Conservation (phyloP, 2,888 invertebrate genomes). For the Abrostola triplasia region DNA sequence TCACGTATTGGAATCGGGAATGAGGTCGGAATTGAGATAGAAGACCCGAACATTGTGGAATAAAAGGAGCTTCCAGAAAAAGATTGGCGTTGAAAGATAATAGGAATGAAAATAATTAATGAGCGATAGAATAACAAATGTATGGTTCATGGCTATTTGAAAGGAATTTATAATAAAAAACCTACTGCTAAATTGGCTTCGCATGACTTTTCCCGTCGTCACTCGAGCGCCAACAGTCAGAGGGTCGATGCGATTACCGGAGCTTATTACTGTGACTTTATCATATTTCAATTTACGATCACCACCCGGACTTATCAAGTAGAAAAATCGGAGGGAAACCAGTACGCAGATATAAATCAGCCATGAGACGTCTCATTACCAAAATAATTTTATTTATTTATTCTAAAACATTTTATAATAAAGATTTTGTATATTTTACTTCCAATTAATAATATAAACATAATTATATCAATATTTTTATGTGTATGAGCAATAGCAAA, state of each 20-base stretch:
- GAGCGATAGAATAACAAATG: slow-evolving; percentile 23
- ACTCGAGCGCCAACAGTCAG: slow-evolving; percentile 65
- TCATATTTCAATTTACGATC: slow-evolving; percentile 89
- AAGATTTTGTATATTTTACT: not conserved
- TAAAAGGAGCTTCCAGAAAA: slow-evolving; percentile 63
- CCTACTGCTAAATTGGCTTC: slow-evolving; percentile 43
- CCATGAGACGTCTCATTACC: slow-evolving; percentile 84
- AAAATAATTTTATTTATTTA: slow-evolving; percentile 69
- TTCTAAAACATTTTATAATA: slow-evolving; percentile 21
- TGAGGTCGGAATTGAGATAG: slow-evolving; percentile 87
- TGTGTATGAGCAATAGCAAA: slow-evolving; percentile 19
- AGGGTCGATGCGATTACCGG: slow-evolving; percentile 80
- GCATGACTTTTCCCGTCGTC: slow-evolving; percentile 57
- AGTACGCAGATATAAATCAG: slow-evolving; percentile 81
- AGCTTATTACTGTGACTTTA: slow-evolving; percentile 86
- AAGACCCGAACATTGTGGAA: slow-evolving; percentile 81
- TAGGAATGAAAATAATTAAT: slow-evolving; percentile 57
- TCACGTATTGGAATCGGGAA: slow-evolving; percentile 88
- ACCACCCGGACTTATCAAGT: slow-evolving; percentile 85
- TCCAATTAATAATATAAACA: no score
- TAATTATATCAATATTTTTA: no score
- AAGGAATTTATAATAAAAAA: slow-evolving; percentile 16
- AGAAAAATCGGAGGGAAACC: slow-evolving; percentile 83
- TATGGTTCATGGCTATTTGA: not conserved
- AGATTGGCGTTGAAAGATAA: slow-evolving; percentile 54